Evolutionary conservation across 2,888 invertebrate species (phyloP).

Genomic region (Notocelia uddmanniana): DNA sequence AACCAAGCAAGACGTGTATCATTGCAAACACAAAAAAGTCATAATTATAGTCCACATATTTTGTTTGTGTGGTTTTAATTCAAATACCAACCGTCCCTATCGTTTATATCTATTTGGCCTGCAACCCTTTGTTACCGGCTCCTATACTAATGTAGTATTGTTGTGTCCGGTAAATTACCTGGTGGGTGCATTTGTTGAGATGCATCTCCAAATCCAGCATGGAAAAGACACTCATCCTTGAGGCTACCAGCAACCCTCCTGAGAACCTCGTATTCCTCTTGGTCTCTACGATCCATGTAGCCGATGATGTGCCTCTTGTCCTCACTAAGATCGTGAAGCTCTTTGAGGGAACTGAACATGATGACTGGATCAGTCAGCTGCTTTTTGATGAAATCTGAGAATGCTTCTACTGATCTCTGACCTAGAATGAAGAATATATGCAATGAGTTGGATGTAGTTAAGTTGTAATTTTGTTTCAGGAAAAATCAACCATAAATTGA

Average conservation of each 20-base stretch:
- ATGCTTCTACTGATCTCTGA: conserved; percentile 95
- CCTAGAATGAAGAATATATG: conserved; percentile 65
- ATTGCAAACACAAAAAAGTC: too few relatives aligned
- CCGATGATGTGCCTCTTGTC: conserved; percentile 95
- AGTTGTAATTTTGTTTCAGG: too few relatives aligned
- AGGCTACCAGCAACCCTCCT: conserved; percentile 93
- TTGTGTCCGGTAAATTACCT: conserved; percentile 74
- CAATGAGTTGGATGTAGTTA: too few relatives aligned
- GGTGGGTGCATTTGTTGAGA: conserved; percentile 94
- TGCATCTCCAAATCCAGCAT: conserved; percentile 95
- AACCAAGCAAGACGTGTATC: too few relatives aligned
- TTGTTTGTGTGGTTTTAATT: too few relatives aligned
- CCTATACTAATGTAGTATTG: too few relatives aligned
- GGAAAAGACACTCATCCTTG: conserved; percentile 98
- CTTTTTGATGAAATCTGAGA: conserved; percentile 94
- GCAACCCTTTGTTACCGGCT: too few relatives aligned
- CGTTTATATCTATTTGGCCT: too few relatives aligned
- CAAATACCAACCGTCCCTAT: too few relatives aligned
- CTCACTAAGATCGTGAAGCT: conserved; percentile 91
- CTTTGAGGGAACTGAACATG: conserved; percentile 90
- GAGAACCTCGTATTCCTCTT: conserved; percentile 92
- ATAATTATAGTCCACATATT: too few relatives aligned
- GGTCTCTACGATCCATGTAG: conserved; percentile 93
- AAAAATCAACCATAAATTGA: too few relatives aligned
- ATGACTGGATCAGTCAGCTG: conserved; percentile 95